Base-by-base conservation (phyloP, 2,797 vertebrate genomes). In the Scolopax rusticola region DNA sequence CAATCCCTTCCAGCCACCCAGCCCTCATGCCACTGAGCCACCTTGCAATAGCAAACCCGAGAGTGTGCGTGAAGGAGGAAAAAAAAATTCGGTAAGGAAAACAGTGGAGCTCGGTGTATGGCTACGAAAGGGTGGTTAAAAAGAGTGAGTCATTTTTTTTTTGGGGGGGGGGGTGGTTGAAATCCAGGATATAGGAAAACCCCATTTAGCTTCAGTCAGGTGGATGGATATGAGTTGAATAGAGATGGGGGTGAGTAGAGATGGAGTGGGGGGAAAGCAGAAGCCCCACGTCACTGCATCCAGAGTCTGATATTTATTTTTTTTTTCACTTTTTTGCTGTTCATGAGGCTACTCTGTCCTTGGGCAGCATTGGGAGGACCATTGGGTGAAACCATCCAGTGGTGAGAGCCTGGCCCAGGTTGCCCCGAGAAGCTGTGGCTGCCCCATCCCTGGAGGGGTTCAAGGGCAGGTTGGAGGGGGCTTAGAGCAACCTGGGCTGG, bases 1-100 rank as follows among this genome's bases (percentile, higher is more conserved):
- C 81, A 70, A 91, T 82, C 95, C 95, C 90, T 97, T 95, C 85
- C 97, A 98, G 98, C 98, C 63, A 73, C 98, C 98, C 97, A 98
- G 97, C 97, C 97, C 98, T 97, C 98, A 97, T 53, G 96, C 97
- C 97, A 96, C 70, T 74, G 98, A 98, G 69, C 96, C 96, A 97
- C 88, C 75, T 89, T 96, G 95, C 98, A 96, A 94, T 98, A 97
- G 64, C 98, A 98, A 97, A 98, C 60, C 97, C 14, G 96, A 98
- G 93, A 92, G 95, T 68, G 68, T 33, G 21, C 83, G 57, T 79
- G 98, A 98, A 97, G 98, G 95, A 97, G 98, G 96, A 85, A 97
- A 97, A 95, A 97, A 97, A 67, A 76, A 94, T 69, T 95, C 91
- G 96, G 97, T 98, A 98, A 98, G 98, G 70, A 97, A 94, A 93